Evolutionary conservation across 2,888 invertebrate genomes (phyloP), one percentile per base, ranked within the genome.

Genomic region (Xanthorhoe designata): DNA sequence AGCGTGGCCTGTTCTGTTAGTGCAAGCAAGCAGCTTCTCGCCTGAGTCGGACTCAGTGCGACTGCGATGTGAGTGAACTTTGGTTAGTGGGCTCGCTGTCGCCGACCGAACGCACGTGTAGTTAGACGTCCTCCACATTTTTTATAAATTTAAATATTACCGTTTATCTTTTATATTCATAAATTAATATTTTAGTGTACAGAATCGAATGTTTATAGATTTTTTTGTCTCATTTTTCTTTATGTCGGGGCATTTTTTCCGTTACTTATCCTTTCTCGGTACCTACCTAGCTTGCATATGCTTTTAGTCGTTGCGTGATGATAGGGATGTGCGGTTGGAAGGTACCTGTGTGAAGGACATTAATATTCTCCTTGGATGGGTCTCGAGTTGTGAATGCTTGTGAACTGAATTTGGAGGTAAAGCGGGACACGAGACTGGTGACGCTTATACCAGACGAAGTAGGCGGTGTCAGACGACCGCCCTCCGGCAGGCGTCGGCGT

Each of bases 361-460:
- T 45, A n/a, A 38, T 64, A 63, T 58, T 62, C 59, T 67, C 63
- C 49, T 59, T 68, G 64, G 66, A 70, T 66, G 66, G 64, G 67
- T 66, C 68, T 62, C 47, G 55, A 56, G 64, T 59, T 55, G 51
- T 47, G 69, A 71, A 60, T 79, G 64, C 67, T 72, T 64, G 63
- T 64, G 75, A 59, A 59, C 59, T 59, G 59, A 84, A 86, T 84
- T 84, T 85, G 83, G 82, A 88, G 85, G 86, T 87, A 83, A 86
- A 88, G 89, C 89, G 90, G 91, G 89, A 91, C 89, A 90, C 90
- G 90, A 90, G 88, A 86, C 90, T 84, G 85, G 86, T 84, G 90
- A 88, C 91, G 90, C 90, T 90, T 90, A 91, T 92, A 91, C 91
- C 91, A 89, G 91, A 91, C 91, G 90, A 92, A 89, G 92, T 92